phyloP scores from a whole-genome alignment of 2,888 invertebrate genomes.

The Cheilosia scutellata region DNA sequence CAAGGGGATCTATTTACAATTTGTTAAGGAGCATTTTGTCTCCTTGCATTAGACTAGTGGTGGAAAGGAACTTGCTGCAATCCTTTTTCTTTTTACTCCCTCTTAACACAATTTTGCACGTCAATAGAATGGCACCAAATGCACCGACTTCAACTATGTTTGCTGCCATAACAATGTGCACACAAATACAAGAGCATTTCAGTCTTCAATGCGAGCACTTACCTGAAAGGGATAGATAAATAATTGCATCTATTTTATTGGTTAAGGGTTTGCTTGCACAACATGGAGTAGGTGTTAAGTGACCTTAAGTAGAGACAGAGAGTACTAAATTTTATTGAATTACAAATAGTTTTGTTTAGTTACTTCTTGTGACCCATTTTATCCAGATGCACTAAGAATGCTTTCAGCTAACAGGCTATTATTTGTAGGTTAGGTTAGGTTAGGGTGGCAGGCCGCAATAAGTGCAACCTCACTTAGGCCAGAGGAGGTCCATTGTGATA shows the following conservation, averaged over 20 bases:
- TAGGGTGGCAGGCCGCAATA: too few relatives aligned
- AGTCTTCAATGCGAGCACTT: constrained; percentile 25
- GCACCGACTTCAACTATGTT: constrained; percentile 22
- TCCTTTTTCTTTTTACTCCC: constrained; percentile 11
- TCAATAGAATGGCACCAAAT: constrained; percentile 27
- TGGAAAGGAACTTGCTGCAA: constrained; percentile 1
- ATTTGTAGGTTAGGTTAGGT: too few relatives aligned
- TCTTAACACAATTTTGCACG: constrained; percentile 7
- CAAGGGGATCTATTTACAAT: constrained; percentile 35
- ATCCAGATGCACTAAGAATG: too few relatives aligned
- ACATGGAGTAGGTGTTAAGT: constrained; percentile 11
- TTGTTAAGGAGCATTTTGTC: constrained; percentile 29
- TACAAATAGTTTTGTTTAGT: not conserved
- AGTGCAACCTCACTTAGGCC: too few relatives aligned
- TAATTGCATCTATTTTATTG: constrained; percentile 41
- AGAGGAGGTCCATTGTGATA: too few relatives aligned
- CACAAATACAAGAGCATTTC: not conserved
- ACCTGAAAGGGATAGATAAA: constrained; percentile 41
- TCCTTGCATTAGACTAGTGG: constrained; percentile 9
- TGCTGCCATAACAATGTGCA: constrained; percentile 33
- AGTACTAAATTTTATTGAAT: constrained; percentile 1
- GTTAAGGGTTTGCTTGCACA: not conserved
- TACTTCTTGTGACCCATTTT: not conserved
- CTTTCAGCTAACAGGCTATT: too few relatives aligned
- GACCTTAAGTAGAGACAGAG: not conserved